These are phyloP conservation scores for Pseudococcus viburni DNA, from an alignment of 2,888 invertebrate genomes.

Conservation along the genomic window DNA sequence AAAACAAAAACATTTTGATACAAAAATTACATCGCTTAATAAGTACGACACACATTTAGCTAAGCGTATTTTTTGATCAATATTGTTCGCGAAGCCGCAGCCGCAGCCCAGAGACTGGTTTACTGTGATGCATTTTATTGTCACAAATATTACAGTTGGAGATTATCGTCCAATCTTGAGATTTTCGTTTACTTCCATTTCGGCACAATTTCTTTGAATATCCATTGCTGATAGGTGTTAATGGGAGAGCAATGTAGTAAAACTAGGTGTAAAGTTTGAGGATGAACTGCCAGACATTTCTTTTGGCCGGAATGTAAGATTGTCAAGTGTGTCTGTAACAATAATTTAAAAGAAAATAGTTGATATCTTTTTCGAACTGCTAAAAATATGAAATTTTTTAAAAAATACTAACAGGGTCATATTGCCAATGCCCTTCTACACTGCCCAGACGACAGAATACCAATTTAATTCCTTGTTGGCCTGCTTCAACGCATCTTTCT, in stretches of 20 bases:
- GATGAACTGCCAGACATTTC: constrained; percentile 88
- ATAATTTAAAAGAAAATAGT: not conserved
- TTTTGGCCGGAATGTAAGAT: constrained; percentile 69
- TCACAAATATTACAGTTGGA: not conserved
- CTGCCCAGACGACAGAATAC: constrained; percentile 93
- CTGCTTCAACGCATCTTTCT: constrained; percentile 94
- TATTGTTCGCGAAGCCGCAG: constrained; percentile 5
- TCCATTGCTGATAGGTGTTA: constrained; percentile 92
- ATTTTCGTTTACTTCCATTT: constrained; percentile 73
- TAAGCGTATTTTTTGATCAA: constrained; percentile 39
- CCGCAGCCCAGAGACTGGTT: not conserved
- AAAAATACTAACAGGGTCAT: constrained; percentile 78
- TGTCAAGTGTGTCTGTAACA: constrained; percentile 2
- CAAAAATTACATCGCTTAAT: constrained; percentile 8
- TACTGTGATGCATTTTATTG: not conserved
- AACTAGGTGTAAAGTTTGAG: constrained; percentile 83
- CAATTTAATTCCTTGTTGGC: constrained; percentile 87
- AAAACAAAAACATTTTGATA: not conserved
- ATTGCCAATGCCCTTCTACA: constrained; percentile 96
- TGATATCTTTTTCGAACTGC: not conserved
- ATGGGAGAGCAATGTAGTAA: constrained; percentile 87
- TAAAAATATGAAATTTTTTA: not conserved
- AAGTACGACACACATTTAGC: not conserved
- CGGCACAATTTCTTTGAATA: constrained; percentile 82
- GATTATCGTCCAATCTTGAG: not conserved